These are phyloP conservation scores for Limnothrissa miodon DNA, from an alignment of 2,113 vertebrate species.

Conservation along the genomic window DNA sequence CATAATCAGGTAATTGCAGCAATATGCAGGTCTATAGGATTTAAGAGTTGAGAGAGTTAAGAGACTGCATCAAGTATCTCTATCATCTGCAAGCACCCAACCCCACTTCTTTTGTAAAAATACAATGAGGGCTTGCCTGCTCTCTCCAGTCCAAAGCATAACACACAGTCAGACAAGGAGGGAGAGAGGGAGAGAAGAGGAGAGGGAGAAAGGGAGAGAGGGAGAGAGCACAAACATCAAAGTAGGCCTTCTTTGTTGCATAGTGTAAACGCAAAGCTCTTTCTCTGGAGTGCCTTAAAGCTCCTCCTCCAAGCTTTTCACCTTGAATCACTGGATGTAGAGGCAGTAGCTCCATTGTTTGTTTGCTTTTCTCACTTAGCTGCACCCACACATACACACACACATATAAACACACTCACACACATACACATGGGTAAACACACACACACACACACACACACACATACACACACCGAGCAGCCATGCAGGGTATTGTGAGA, in stretches of 20 bases:
- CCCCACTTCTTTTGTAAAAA: neutral
- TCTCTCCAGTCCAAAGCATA: neutral
- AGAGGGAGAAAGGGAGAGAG: constrained; percentile 16
- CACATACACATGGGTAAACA: constrained; percentile 4
- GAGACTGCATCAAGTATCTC: neutral
- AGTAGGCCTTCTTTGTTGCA: constrained; percentile 28
- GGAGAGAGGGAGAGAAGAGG: neutral
- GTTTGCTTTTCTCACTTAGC: neutral
- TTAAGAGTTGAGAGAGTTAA: neutral
- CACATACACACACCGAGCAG: neutral
- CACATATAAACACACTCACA: neutral
- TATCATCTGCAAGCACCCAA: neutral
- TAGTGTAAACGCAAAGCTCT: constrained; percentile 1
- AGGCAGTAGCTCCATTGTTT: constrained; percentile 21
- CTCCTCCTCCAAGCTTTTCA: constrained; percentile 1
- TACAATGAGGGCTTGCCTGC: neutral
- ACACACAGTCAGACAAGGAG: neutral
- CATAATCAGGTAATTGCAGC: neutral
- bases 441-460: neutral
- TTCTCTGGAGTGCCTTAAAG: constrained; percentile 28
- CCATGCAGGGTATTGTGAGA: neutral
- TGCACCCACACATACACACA: neutral
- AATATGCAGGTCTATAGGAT: neutral
- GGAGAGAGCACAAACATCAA: constrained; percentile 21
- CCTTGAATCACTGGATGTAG: neutral